phyloP scores from a whole-genome alignment of 2,888 invertebrate species.

The Malacosoma neustria region DNA sequence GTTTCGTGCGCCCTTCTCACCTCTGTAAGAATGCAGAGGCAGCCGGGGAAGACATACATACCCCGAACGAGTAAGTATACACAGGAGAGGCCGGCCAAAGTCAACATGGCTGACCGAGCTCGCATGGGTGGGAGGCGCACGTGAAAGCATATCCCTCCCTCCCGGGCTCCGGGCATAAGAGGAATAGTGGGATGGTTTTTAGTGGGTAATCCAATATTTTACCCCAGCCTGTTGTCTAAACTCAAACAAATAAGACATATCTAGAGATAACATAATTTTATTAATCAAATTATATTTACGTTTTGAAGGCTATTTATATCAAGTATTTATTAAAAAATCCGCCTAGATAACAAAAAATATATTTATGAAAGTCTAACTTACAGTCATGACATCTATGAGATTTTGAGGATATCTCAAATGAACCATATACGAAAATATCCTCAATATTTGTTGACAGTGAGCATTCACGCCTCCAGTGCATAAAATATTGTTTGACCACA shows the following conservation, averaged over 20 bases:
- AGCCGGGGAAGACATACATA: no score
- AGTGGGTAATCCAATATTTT: neutral
- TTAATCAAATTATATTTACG: neutral
- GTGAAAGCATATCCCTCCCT: no score
- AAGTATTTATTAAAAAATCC: neutral
- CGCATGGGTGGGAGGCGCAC: no score
- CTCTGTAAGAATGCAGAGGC: no score
- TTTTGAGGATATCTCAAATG: constrained; percentile 51
- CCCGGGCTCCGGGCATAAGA: no score
- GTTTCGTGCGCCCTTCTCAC: no score
- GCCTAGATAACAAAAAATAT: neutral
- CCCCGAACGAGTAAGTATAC: no score
- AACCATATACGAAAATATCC: constrained; percentile 42
- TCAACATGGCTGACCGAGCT: no score
- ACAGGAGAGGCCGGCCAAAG: no score
- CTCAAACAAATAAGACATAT: neutral
- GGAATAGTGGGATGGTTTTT: neutral
- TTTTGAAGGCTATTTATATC: neutral
- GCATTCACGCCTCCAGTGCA: constrained; percentile 44
- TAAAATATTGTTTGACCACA: constrained; percentile 47
- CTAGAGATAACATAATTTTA: neutral
- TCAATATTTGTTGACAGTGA: constrained; percentile 47
- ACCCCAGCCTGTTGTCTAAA: neutral
- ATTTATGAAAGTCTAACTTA: constrained; percentile 21
- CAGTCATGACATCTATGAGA: constrained; percentile 43